Evolutionary conservation across 2,888 invertebrate species (phyloP), one percentile per base, ranked within the genome.

Genomic region (Drosophila nigricruria): DNA sequence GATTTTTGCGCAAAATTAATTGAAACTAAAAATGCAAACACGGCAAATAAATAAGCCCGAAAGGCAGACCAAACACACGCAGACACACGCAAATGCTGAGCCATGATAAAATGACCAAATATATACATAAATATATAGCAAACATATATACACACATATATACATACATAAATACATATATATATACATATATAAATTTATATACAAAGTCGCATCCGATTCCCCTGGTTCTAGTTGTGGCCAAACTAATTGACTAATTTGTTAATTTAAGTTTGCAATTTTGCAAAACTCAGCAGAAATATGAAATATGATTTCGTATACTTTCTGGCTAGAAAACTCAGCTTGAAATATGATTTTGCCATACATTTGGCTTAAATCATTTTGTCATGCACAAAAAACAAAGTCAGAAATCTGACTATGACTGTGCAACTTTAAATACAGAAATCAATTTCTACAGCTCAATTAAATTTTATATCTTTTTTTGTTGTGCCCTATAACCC

Each of bases 21-120:
- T 75, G 67, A 62, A 75, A 77, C 72, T 72, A 57, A 59, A 72
- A 75, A 62, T 59, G 58, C 62, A 75, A 67, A 68, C 61, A 67
- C 9, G n/a, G 52, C 66, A 56, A 67, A 73, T 67, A 61, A 67
- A 73, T 61, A 60, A 57, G 67, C 57, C 47, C 47, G n/a, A 50
- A 49, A 58, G 64, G 57, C 64, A 70, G 18, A 25, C n/a, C 62
- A 10, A 25, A 32, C 18, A 9, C 34, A 10, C 20, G 10, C 20
- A 40, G n/a, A 27, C 20, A 14, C 16, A 30, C 45, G 43, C 23
- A 57, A 56, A 25, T 25, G 23, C 50, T 34, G 50, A 52, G 50
- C 50, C 16, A 34, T 52, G n/a, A 9, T 36, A 27, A 36, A 56
- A 30, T n/a, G 12, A n/a, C 12, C 0, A 56, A 30, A 30, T 18